Base-by-base conservation (phyloP, 2,888 invertebrate genomes). In the Odontocolon sp. region DNA sequence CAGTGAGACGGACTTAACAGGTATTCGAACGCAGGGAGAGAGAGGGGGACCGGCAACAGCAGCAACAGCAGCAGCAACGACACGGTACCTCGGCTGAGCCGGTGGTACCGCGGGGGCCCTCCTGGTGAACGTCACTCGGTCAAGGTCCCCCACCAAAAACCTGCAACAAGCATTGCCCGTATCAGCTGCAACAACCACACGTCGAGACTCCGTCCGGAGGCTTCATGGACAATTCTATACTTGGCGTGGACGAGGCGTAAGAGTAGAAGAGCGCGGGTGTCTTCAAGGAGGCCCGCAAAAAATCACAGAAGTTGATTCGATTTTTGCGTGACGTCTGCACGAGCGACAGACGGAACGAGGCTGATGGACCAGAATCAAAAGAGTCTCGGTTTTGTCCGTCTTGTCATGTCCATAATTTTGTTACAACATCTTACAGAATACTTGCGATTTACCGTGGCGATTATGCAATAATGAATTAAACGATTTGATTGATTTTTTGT, bases 121-220 rank as follows among this genome's bases (percentile, higher is more conserved):
- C 47, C 68, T 72, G 80, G 81, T 80, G 82, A 83, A 84, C 86
- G 83, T 84, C 87, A 89, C 88, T 89, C 87, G 89, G 89, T 89
- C 89, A 89, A 89, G 89, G 89, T 86, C 81, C 85, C 85, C 84
- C 85, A 83, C 87, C 87, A 83, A 88, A 88, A 88, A 86, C 81
- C 83, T 81, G 78, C 78, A 77, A 63, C 71, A 47, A 67, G 45
- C 28, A 38, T 33, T 61, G 33, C 11, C n/a, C 76, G 47, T 54
- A 28, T 33, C 54, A 11, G 50, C 72, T 66, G 52, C 54, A 76
- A 67, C 54, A 70, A 26, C 59, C 66, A 33, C 45, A 67, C 67
- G 54, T 16, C 40, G 56, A 26, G 36, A 42, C 56, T 45, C 56
- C 6, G 26, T 28, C 45, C 50, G 72, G 77, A 64, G 59, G 45